phyloP scores from a whole-genome alignment of 2,113 vertebrate genomes.

The Sinocyclocheilus maitianheensis region DNA sequence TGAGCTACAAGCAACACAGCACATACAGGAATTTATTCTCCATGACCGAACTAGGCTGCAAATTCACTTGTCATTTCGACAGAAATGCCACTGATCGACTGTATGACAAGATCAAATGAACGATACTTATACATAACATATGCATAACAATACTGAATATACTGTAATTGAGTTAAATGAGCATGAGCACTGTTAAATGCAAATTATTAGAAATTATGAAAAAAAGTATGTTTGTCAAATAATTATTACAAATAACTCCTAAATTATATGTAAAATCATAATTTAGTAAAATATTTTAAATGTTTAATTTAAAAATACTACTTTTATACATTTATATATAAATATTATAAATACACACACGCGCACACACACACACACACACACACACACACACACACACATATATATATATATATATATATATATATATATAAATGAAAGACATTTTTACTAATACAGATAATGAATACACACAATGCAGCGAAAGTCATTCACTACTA shows the following conservation, averaged over 20 bases:
- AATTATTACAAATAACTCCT: too few relatives aligned
- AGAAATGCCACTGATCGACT: not conserved
- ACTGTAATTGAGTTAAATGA: not conserved
- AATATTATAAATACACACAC: too few relatives aligned
- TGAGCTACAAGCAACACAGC: slow-evolving; percentile 72
- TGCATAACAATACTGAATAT: not conserved
- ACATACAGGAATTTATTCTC: slow-evolving; percentile 64
- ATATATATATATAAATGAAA: too few relatives aligned
- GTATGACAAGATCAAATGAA: not conserved
- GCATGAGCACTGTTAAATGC: not conserved
- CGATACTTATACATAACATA: not conserved
- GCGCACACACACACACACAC: too few relatives aligned
- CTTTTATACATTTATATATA: too few relatives aligned
- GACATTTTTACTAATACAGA: not conserved
- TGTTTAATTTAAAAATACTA: too few relatives aligned
- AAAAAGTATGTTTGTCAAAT: not conserved
- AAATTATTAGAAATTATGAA: not conserved
- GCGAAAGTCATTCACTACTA: not conserved
- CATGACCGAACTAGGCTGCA: slow-evolving; percentile 61
- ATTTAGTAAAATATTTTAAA: too few relatives aligned
- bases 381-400: too few relatives aligned
- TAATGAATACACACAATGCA: not conserved
- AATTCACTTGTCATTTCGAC: slow-evolving; percentile 67
- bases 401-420: too few relatives aligned
- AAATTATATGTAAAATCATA: too few relatives aligned